Percentiles rank a stretch among this genome's conserved stretches.
Conservation (phyloP, 2,797 vertebrate genomes). For the Lepidocolaptes lacrymiger region DNA sequence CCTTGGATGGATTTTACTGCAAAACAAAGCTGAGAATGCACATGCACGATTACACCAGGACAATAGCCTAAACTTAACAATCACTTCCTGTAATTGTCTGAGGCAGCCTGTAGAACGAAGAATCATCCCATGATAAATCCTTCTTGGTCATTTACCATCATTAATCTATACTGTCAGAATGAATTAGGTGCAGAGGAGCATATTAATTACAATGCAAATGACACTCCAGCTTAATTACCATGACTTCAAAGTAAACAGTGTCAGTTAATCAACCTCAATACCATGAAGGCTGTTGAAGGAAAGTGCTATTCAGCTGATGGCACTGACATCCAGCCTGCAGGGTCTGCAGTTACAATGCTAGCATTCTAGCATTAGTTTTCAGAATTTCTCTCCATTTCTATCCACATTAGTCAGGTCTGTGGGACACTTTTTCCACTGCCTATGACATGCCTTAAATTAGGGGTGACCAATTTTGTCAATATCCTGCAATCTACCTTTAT, state of each 20-base stretch:
- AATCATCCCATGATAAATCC: constrained; percentile 53
- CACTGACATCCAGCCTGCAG: background rate
- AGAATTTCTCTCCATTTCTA: constrained; percentile 24
- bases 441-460: constrained; percentile 32
- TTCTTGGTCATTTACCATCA: constrained; percentile 32
- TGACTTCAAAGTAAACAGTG: background rate
- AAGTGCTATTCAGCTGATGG: background rate
- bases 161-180: constrained; percentile 61
- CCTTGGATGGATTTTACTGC: constrained; percentile 23
- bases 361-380: background rate
- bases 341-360: background rate
- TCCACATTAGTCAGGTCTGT: constrained; percentile 25
- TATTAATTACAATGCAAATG: constrained; percentile 40
- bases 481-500: constrained; percentile 15
- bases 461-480: constrained; percentile 30
- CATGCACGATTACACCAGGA: constrained; percentile 35
- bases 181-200: constrained; percentile 32
- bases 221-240: constrained; percentile 43
- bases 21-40: constrained; percentile 38
- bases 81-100: constrained; percentile 67
- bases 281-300: background rate
- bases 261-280: background rate
- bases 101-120: background rate
- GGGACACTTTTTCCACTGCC: constrained; percentile 39
- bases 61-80: constrained; percentile 50